Evolutionary conservation across 2,888 invertebrate genomes (phyloP), one percentile per base, ranked within the genome.

Genomic region (Drosophila aldrichi): DNA sequence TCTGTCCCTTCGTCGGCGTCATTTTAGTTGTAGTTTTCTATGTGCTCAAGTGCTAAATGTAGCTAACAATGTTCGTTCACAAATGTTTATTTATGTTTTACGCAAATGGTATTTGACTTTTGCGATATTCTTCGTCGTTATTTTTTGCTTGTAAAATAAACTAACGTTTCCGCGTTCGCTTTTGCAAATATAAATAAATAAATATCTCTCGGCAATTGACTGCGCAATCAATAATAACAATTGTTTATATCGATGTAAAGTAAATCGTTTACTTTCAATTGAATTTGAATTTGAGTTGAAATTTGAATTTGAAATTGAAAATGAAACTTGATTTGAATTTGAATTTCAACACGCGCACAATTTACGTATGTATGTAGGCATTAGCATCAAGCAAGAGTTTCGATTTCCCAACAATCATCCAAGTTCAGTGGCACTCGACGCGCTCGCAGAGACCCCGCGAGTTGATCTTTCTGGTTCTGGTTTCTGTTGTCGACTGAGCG

Each of bases 401-500:
- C 46, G 18, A 40, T n/a, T 16, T 29, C 58, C n/a, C 18, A 29
- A 32, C 34, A 38, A 12, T 51, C 44, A 25, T 55, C 38, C 70
- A 74, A 74, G 71, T 75, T 71, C 68, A 70, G 65, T 68, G 60
- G 43, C 71, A 76, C 62, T 64, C 66, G 49, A 60, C 68, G 65
- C 55, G 60, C 56, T 62, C 56, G 67, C 59, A 61, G 61, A 71
- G 52, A n/a, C 63, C 54, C 70, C 73, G 70, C 77, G 78, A 71
- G 68, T 72, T 77, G 86, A 86, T 84, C 86, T 82, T 80, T 68
- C 82, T 70, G 82, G 78, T 87, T 86, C 82, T 79, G 77, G 89
- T 79, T 81, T 75, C 72, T 73, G 60, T 74, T 64, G 77, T 62
- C 66, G 83, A 84, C 84, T 84, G 88, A 88, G 74, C 76, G 70